These are phyloP conservation scores for Plotosus lineatus DNA, from an alignment of 2,113 vertebrate genomes.

Conservation along the genomic window DNA sequence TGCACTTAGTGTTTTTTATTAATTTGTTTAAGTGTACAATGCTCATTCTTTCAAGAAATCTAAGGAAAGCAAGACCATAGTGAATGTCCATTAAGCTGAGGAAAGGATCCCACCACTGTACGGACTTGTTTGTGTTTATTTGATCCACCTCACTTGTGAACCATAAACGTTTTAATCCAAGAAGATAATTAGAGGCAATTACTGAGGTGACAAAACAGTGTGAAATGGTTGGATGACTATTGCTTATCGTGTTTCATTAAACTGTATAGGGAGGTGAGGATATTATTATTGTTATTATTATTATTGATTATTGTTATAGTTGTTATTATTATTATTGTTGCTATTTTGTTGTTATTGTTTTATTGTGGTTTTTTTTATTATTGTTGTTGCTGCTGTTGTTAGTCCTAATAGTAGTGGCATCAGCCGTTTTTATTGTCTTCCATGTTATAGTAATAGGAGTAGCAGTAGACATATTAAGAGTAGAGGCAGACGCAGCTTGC, in stretches of 20 bases:
- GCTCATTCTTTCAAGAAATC: conserved; percentile 42
- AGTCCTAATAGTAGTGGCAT: too few species aligned
- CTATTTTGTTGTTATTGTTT: too few species aligned
- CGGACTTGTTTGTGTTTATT: conserved; percentile 31
- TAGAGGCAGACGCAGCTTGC: too few species aligned
- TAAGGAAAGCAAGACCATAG: conserved; percentile 38
- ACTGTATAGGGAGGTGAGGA: neutral
- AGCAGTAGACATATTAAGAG: too few species aligned
- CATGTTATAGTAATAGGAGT: too few species aligned
- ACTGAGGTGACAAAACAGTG: neutral
- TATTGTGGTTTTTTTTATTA: too few species aligned
- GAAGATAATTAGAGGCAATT: conserved; percentile 3
- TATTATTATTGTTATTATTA: neutral
- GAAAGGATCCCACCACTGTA: conserved; percentile 19
- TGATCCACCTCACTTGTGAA: conserved; percentile 9
- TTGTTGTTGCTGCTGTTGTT: too few species aligned
- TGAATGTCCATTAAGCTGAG: conserved; percentile 45
- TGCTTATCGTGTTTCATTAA: conserved; percentile 4
- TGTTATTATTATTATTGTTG: too few species aligned
- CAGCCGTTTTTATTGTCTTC: too few species aligned
- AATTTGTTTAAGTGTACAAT: conserved; percentile 54
- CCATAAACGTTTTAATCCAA: conserved; percentile 26
- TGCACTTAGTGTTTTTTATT: neutral
- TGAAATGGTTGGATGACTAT: neutral
- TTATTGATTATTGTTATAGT: neutral